A percentile compares a stretch with the other conserved stretches of the same genome.
Evolutionary conservation across 2,888 invertebrate species (phyloP).

Genomic region (Cephus runcator): DNA sequence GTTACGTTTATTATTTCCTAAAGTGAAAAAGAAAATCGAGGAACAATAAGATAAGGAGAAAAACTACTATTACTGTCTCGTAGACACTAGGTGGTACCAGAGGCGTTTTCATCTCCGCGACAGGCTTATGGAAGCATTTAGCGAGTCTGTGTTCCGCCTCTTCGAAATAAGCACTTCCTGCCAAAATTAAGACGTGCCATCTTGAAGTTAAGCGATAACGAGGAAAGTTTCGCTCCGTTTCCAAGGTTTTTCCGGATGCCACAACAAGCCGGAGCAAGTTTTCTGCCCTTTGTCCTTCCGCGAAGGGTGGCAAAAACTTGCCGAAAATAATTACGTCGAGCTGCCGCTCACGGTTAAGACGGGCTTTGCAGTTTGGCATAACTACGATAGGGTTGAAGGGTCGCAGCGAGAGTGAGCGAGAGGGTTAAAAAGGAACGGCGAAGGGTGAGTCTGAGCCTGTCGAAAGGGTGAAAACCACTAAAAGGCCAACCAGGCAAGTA

Average conservation of each 20-base stretch:
- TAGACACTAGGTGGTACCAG: neutral
- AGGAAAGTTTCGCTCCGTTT: constrained; percentile 5
- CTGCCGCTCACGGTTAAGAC: neutral
- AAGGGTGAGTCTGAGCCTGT: neutral
- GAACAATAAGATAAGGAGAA: neutral
- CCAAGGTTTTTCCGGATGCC: neutral
- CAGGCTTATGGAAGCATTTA: neutral
- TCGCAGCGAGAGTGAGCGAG: neutral
- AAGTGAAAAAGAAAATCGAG: neutral
- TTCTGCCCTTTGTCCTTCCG: constrained; percentile 3
- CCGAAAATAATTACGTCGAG: neutral
- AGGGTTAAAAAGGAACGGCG: neutral
- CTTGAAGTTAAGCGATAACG: constrained; percentile 8
- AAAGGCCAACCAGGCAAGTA: neutral
- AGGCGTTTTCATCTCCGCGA: neutral
- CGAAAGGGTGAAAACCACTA: neutral
- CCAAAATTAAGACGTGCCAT: neutral
- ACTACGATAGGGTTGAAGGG: neutral
- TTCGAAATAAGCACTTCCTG: neutral
- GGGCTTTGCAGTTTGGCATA: neutral
- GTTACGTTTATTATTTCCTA: neutral
- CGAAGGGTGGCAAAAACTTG: neutral
- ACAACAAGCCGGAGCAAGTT: neutral
- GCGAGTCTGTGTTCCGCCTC: neutral
- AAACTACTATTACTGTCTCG: neutral